Evolutionary conservation across 2,888 invertebrate species (phyloP).

Genomic region (Craniophora ligustri): DNA sequence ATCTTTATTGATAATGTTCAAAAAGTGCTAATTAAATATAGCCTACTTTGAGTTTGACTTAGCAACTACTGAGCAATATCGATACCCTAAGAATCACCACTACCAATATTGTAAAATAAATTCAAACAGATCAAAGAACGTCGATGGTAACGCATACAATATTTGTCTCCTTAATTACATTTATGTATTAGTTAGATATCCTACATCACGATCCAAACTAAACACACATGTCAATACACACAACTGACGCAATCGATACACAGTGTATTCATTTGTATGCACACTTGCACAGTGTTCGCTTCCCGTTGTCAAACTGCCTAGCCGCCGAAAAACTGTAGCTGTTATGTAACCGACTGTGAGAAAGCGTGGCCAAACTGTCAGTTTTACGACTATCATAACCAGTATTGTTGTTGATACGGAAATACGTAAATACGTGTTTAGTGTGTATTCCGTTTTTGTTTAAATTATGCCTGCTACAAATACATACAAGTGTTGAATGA

Average conservation of each 20-base stretch:
- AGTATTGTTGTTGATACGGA: conserved; percentile 40
- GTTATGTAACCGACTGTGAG: conserved; percentile 50
- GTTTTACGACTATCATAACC: conserved; percentile 45
- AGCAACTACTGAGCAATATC: too few species aligned
- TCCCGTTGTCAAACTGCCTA: conserved; percentile 28
- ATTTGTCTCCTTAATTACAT: too few species aligned
- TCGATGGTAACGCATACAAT: too few species aligned
- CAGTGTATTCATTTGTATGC: conserved; percentile 44
- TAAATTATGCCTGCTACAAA: conserved; percentile 26
- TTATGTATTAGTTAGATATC: neutral
- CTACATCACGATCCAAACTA: neutral
- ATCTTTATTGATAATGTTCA: too few species aligned
- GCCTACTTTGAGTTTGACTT: too few species aligned
- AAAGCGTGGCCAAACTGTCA: conserved; percentile 54
- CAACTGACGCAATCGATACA: conserved; percentile 38
- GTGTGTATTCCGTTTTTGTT: conserved; percentile 32
- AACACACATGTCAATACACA: conserved; percentile 17
- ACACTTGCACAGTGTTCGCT: conserved; percentile 31
- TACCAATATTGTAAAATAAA: too few species aligned
- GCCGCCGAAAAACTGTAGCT: conserved; percentile 32
- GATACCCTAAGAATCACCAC: too few species aligned
- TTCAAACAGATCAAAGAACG: too few species aligned
- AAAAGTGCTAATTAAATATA: too few species aligned
- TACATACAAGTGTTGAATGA: conserved; percentile 28
- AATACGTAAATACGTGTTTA: conserved; percentile 54